Percentiles rank a stretch among this genome's conserved stretches.
Conservation (phyloP, 2,113 vertebrate species). For the Albula goreensis region DNA sequence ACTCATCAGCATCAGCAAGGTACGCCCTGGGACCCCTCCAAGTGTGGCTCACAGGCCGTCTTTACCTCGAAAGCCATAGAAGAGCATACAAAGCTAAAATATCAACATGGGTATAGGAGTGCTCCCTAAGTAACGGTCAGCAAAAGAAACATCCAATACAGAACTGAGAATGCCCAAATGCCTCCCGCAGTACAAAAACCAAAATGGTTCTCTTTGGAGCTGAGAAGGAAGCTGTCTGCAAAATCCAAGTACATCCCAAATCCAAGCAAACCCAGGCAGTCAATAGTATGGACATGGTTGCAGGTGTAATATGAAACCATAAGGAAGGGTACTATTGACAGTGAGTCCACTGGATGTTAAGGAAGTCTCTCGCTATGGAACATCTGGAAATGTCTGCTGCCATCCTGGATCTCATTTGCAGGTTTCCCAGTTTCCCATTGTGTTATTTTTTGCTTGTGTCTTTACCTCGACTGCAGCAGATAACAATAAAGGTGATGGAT, state of each 20-base stretch:
- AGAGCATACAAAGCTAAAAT: background rate
- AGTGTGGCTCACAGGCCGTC: background rate
- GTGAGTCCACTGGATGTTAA: no score
- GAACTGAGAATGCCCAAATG: background rate
- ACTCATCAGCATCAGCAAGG: background rate
- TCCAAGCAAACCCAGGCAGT: background rate
- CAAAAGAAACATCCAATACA: background rate
- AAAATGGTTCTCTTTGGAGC: background rate
- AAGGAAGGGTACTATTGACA: background rate
- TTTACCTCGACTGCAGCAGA: no score
- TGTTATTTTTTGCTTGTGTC: no score
- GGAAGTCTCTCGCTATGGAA: no score
- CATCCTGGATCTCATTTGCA: no score
- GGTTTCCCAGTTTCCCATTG: no score
- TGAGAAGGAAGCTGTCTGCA: background rate
- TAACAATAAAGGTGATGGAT: no score
- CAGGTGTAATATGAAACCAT: background rate
- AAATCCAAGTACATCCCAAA: background rate
- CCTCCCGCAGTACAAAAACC: background rate
- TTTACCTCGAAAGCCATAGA: background rate
- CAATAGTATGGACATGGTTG: background rate
- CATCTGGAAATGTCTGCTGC: no score
- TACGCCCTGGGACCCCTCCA: background rate
- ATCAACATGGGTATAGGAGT: background rate
- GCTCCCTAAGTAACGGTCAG: background rate